Evolutionary conservation across 2,113 vertebrate genomes (phyloP), one percentile per base, ranked within the genome.

Genomic region (Psammodynastes pulverulentus): DNA sequence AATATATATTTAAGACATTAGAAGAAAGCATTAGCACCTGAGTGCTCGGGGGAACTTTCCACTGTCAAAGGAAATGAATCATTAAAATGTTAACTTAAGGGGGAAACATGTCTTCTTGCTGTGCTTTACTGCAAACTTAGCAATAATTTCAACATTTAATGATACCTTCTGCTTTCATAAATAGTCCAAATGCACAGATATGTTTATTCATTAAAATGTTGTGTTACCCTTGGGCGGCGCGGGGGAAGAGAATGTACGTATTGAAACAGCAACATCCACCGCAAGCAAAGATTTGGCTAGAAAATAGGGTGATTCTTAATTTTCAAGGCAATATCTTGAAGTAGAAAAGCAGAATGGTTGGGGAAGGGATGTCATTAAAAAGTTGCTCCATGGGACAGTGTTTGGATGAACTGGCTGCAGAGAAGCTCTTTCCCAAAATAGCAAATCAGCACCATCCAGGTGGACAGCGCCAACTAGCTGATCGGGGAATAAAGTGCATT

Each of bases 41-140:
- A 39, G 5, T 1, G 34, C 5, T 3, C 0, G 45, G 13, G 13
- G 95, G 84, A 67, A 51, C 1, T 62, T 91, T 91, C 87, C 26
- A 56, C 89, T 92, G 93, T 49, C 43, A 92, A 93, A 95, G 46
- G 21, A 58, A 84, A 92, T 52, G 53, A 72, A 21, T 92, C 2
- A 92, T 88, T 91, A 52, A 43, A 93, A 93, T 94, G 91, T 87
- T 91, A 48, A 84, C 56, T 92, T 10, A 21, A 21, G 56, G 84
- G 52, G 34, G 26, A n/a, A 34, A 45, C 46, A 49, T 9, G 56
- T 85, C 92, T 95, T 86, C 79, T 21, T 29, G n/a, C 24, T 54
- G n/a, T 13, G 1, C 23, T 49, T 90, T 92, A 92, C 93, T 90
- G 51, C 92, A 92, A 85, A 10, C 46, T 19, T 13, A 26, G 86